Evolutionary conservation across 2,113 vertebrate species (phyloP), one percentile per base, ranked within the genome.

Genomic region (Alectura lathami): DNA sequence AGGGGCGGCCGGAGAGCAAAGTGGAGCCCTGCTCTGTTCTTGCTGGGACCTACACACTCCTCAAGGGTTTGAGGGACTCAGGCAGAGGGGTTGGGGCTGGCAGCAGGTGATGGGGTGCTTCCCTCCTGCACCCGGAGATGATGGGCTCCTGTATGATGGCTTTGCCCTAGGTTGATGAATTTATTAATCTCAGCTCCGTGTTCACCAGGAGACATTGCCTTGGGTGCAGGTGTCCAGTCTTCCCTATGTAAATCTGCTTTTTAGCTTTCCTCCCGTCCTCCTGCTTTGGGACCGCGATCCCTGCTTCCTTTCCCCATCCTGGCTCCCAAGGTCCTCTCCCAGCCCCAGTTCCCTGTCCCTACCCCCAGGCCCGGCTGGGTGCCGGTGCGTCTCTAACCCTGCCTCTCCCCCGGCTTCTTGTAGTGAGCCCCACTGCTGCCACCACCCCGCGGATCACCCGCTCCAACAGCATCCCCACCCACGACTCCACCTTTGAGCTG

Each of bases 391-490:
- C 94, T 96, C 96, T 84, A 67, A 97, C 89, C 91, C 89, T 85
- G 69, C 95, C 59, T 91, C 86, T 93, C 86, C 77, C 96, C 93
- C 78, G 95, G 97, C 95, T 98, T 96, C 96, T 96, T 96, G 88
- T 93, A 97, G 97, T 97, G 98, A 98, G 98, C 76, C 98, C 98
- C 94, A 98, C 98, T 54, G 96, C 98, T 27, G 97, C 97, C 67
- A 64, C 98, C 89, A 92, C 98, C 91, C 98, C 99, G 0, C 98
- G 98, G 95, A 99, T 99, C 98, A 99, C 98, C 92, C 98, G 99
- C 76, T 99, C 99, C 97, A 99, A 99, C 98, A 99, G 99, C 98
- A 99, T 99, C 96, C 99, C 99, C 47, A 98, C 99, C 72, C 99
- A 99, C 15, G 99, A 99, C 66, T 98, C 98, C 90, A 98, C 98